Conservation (phyloP, 2,888 invertebrate genomes). For the Noctua fimbriata region DNA sequence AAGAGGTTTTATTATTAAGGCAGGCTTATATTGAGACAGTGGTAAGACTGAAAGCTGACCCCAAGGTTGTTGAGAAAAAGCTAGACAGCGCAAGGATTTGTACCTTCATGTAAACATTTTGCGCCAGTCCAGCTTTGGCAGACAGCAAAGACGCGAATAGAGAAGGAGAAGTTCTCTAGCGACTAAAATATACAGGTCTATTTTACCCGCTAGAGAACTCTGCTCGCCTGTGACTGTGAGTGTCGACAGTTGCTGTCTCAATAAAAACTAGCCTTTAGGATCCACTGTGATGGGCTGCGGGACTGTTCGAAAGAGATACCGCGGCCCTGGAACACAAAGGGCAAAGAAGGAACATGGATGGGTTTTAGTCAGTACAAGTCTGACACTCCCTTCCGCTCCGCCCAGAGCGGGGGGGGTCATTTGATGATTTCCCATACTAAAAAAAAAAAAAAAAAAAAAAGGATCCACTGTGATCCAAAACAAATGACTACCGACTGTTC, state of each 20-base stretch:
- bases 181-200: not conserved
- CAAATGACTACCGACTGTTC: slow-evolving; percentile 17
- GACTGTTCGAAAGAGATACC: no score
- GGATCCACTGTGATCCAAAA: not conserved
- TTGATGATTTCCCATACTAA: no score
- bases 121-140: not conserved
- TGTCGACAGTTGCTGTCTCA: not conserved
- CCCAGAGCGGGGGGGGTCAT: no score
- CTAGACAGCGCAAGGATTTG: not conserved
- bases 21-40: not conserved
- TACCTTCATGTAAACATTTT: not conserved
- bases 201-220: not conserved
- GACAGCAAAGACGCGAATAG: not conserved
- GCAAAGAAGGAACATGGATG: no score
- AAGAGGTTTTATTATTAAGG: slow-evolving; percentile 16
- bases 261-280: not conserved
- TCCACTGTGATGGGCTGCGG: not conserved
- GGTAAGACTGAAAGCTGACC: not conserved
- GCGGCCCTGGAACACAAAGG: no score
- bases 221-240: not conserved
- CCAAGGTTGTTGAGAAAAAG: not conserved
- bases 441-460: no score
- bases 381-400: no score
- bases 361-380: no score
- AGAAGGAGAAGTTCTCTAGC: not conserved